Conservation (phyloP, 2,113 vertebrate species). For the Fulmarus glacialis region DNA sequence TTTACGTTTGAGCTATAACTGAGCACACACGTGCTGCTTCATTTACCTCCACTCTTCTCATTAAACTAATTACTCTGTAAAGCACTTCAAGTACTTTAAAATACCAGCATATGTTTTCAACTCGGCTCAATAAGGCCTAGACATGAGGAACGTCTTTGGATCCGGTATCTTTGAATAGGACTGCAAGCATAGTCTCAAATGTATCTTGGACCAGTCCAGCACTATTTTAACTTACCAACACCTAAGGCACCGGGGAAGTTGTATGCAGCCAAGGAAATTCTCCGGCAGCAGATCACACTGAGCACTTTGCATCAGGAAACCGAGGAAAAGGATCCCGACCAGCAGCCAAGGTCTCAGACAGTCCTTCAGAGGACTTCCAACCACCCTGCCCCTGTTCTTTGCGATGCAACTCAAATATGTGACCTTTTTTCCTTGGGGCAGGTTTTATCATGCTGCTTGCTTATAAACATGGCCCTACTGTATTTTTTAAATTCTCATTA, state of each 20-base stretch:
- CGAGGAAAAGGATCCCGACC: not conserved
- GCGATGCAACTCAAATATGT: accelerated
- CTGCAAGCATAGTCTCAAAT: not conserved
- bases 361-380: not conserved
- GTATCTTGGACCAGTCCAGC: not conserved
- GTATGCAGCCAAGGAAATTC: not conserved
- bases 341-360: not conserved
- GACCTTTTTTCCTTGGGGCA: not conserved
- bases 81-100: not conserved
- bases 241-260: not conserved
- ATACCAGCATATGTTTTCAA: not conserved
- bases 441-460: not conserved
- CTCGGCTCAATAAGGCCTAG: not conserved
- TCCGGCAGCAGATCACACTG: not conserved
- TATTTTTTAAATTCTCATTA: not conserved
- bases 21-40: not conserved
- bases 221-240: not conserved
- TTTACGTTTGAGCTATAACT: not conserved
- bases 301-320: not conserved
- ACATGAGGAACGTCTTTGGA: not conserved
- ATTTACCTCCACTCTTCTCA: not conserved
- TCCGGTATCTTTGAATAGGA: not conserved
- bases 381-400: not conserved
- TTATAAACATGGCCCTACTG: not conserved
- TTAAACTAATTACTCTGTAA: not conserved